Evolutionary conservation across 2,888 invertebrate species (phyloP).

Genomic region (Acleris literana): DNA sequence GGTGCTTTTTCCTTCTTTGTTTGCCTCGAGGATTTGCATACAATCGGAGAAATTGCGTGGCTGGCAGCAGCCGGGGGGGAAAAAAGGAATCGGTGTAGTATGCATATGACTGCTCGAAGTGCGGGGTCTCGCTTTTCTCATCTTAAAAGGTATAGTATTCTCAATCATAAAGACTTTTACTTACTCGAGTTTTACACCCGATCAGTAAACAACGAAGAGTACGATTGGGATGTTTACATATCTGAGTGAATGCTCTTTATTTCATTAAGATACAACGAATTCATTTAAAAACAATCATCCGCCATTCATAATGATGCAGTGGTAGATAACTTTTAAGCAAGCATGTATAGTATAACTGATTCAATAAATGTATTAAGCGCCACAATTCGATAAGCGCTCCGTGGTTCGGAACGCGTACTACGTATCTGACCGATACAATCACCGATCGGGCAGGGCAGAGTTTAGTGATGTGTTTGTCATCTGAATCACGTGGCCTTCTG

Average conservation of each 20-base stretch:
- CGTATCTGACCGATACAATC: constrained; percentile 54
- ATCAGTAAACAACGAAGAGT: constrained; percentile 15
- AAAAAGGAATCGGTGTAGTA: constrained; percentile 69
- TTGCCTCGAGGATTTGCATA: constrained; percentile 79
- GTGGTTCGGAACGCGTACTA: constrained; percentile 37
- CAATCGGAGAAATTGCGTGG: constrained; percentile 80
- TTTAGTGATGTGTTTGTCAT: constrained; percentile 72
- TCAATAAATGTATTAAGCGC: constrained; percentile 30
- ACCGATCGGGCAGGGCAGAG: constrained; percentile 61
- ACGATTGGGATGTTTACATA: constrained; percentile 22
- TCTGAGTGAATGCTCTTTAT: constrained; percentile 16
- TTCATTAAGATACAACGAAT: constrained; percentile 13
- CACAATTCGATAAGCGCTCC: constrained; percentile 34
- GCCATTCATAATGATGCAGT: constrained; percentile 27
- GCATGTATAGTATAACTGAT: neutral
- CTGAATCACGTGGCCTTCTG: constrained; percentile 78
- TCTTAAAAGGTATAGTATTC: constrained; percentile 38
- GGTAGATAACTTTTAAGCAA: constrained; percentile 21
- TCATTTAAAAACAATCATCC: constrained; percentile 24
- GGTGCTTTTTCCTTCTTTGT: constrained; percentile 79
- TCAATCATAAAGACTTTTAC: constrained; percentile 6
- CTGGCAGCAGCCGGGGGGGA: constrained; percentile 59
- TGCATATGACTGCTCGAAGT: constrained; percentile 61
- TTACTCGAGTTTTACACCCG: no score
- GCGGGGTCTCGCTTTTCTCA: constrained; percentile 50